Conservation (phyloP, 2,797 vertebrate genomes). For the Thaleichthys pacificus region DNA sequence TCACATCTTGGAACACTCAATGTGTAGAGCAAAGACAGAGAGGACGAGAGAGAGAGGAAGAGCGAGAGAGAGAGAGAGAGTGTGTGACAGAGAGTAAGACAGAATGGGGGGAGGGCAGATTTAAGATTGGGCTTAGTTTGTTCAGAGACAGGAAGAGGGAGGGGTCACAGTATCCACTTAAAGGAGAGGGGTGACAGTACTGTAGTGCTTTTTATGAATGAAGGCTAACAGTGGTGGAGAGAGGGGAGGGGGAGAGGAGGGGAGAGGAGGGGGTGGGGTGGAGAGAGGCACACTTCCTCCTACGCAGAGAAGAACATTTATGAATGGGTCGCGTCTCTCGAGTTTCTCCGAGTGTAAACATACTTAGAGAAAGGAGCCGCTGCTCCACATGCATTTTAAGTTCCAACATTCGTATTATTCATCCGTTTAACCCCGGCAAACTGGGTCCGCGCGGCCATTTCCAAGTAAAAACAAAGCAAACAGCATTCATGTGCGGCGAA, state of each 20-base stretch:
- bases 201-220: conserved; percentile 75
- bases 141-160: conserved; percentile 80
- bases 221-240: conserved; percentile 53
- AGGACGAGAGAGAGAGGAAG: conserved; percentile 12
- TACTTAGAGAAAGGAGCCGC: conserved; percentile 51
- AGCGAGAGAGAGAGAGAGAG: conserved; percentile 5
- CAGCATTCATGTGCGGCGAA: neutral
- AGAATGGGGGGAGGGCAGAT: conserved; percentile 41
- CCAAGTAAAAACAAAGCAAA: neutral
- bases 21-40: conserved; percentile 21
- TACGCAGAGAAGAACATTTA: conserved; percentile 71
- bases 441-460: neutral
- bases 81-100: conserved; percentile 2
- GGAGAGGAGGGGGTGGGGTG: conserved; percentile 12
- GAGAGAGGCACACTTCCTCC: conserved; percentile 69
- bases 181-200: conserved; percentile 57
- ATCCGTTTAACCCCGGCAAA: neutral
- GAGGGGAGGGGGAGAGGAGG: conserved; percentile 21
- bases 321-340: conserved; percentile 73
- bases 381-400: neutral
- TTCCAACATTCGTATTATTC: neutral
- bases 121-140: conserved; percentile 72
- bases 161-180: conserved; percentile 74
- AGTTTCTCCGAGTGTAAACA: conserved; percentile 69
- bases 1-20: conserved; percentile 78